Evolutionary conservation across 2,113 vertebrate species (phyloP).

Genomic region (Amblyopsis rosae): DNA sequence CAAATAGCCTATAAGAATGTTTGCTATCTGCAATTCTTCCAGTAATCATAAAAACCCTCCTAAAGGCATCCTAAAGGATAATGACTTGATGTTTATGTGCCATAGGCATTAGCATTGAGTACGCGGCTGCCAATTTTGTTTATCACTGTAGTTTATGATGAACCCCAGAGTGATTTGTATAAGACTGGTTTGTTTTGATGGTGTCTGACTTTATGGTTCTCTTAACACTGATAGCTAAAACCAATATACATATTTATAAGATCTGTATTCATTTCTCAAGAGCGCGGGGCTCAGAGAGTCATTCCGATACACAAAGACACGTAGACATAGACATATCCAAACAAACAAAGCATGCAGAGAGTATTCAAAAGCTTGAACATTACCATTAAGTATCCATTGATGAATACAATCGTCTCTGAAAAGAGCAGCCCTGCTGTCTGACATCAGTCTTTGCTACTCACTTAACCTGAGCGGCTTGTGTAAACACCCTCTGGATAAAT

Average conservation of each 20-base stretch:
- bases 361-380: constrained; percentile 44
- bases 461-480: constrained; percentile 65
- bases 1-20: constrained; percentile 30
- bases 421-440: constrained; percentile 52
- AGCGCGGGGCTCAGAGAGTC: constrained; percentile 27
- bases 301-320: constrained; percentile 29
- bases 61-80: not conserved
- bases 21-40: not conserved
- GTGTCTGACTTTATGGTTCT: constrained; percentile 38
- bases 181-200: constrained; percentile 21
- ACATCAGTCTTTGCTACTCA: constrained; percentile 59
- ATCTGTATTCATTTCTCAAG: constrained; percentile 25
- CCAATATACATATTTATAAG: constrained; percentile 35
- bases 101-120: constrained; percentile 32
- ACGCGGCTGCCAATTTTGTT: constrained; percentile 29
- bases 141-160: constrained; percentile 39
- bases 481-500: constrained; percentile 69
- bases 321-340: constrained; percentile 28
- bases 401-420: constrained; percentile 66
- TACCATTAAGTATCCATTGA: constrained; percentile 54
- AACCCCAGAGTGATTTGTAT: constrained; percentile 33
- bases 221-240: constrained; percentile 43
- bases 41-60: constrained; percentile 22
- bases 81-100: constrained; percentile 23
- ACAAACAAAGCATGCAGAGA: constrained; percentile 24